Percentiles rank a stretch among this genome's conserved stretches.
These are phyloP conservation scores for Pseudomyrmex flavicornis DNA, from an alignment of 1,140 invertebrate species.

Conservation along the genomic window DNA sequence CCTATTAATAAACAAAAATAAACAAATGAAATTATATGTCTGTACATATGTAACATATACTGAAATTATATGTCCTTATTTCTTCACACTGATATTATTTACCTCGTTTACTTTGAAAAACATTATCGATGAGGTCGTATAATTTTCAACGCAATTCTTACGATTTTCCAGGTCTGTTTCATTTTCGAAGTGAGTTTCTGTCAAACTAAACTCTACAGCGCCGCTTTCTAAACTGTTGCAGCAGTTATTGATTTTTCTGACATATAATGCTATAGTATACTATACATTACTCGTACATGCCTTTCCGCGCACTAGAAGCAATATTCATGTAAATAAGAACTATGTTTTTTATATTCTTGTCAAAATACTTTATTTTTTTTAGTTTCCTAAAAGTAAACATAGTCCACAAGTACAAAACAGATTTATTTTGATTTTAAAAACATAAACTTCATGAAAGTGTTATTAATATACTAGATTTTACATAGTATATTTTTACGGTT, in stretches of 20 bases:
- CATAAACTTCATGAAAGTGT: background rate
- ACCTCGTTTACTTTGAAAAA: constrained; percentile 11
- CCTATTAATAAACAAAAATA: background rate
- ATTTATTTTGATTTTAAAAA: background rate
- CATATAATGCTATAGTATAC: background rate
- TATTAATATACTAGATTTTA: background rate
- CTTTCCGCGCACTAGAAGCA: background rate
- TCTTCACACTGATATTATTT: background rate
- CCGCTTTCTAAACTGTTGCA: constrained; percentile 68
- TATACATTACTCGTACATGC: background rate
- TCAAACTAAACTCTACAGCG: constrained; percentile 39
- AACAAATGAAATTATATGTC: background rate
- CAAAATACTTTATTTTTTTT: too few relatives aligned
- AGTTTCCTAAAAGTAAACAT: background rate
- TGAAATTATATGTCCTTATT: background rate
- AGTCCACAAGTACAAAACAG: background rate
- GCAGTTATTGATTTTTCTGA: constrained; percentile 71
- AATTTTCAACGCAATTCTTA: too few relatives aligned
- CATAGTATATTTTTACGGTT: background rate
- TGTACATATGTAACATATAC: too few relatives aligned
- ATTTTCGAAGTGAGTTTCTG: constrained; percentile 6
- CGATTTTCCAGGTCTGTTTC: constrained; percentile 16
- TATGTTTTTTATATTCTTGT: too few relatives aligned
- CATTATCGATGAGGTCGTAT: too few relatives aligned
- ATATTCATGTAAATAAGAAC: background rate